Conservation (phyloP, 2,797 vertebrate species). For the Bradypodion pumilum region DNA sequence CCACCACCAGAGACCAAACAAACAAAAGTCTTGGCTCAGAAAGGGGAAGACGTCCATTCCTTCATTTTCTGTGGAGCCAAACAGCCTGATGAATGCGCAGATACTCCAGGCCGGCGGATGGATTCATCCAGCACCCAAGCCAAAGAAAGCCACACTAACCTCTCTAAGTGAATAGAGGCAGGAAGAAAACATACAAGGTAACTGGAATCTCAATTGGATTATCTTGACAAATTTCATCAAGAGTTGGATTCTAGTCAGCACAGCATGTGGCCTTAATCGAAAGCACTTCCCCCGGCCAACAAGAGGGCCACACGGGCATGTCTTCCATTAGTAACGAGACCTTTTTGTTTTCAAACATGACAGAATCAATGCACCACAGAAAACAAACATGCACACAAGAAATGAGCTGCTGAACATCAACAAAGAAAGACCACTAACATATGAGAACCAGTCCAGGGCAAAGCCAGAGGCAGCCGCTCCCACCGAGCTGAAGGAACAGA, state of each 20-base stretch:
- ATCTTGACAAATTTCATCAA: conserved; percentile 26
- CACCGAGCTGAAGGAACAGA: neutral
- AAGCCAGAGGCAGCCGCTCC: conserved; percentile 4
- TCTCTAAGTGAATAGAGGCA: conserved; percentile 13
- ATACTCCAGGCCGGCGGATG: neutral
- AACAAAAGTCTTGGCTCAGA: neutral
- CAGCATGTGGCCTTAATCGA: neutral
- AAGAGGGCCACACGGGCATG: neutral
- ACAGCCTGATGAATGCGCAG: conserved; percentile 32
- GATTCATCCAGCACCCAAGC: neutral
- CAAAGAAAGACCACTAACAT: conserved; percentile 27
- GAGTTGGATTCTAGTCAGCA: neutral
- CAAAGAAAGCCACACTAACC: conserved; percentile 25
- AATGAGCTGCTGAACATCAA: neutral
- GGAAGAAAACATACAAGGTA: conserved; percentile 28
- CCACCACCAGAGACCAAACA: neutral
- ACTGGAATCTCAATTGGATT: conserved; percentile 41
- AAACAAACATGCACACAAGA: neutral
- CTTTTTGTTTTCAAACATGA: neutral
- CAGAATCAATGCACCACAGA: neutral
- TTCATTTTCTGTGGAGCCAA: conserved; percentile 32
- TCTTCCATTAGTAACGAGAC: neutral
- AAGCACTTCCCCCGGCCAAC: neutral
- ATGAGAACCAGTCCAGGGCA: conserved; percentile 17
- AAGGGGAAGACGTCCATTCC: conserved; percentile 32